Evolutionary conservation across 1,140 invertebrate species (phyloP), one percentile per base, ranked within the genome.

Genomic region (Drosophila bocqueti): DNA sequence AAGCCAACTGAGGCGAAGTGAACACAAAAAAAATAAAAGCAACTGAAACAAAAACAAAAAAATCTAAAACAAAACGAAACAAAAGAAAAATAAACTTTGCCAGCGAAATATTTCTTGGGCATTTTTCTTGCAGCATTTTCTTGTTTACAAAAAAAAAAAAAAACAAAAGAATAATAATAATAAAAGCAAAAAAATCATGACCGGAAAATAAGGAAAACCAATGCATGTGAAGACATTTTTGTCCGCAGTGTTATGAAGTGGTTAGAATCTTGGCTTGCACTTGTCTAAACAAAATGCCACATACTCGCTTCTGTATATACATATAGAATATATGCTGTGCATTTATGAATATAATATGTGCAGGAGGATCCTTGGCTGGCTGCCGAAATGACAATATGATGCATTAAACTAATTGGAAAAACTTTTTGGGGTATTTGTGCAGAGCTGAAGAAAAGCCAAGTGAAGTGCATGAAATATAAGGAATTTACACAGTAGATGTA

Each of bases 321-420:
- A 36, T 26, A 49, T 40, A 18, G 61, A 49, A 50, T 74, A 43
- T 58, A 52, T 46, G 21, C 21, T 58, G 50, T 78, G 38, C 57
- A 69, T 78, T 59, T 77, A 46, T 77, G 63, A 61, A 73, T 73
- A 43, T 73, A 73, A 73, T 71, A 47, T 69, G 67, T 71, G 67
- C 15, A 40, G 54, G 55, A 73, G 54, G 46, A 73, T 52, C 55
- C 71, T 79, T 84, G 83, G 84, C 81, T 72, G 42, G 38, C 69
- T 89, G 84, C 76, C 83, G 71, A 87, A 78, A 65, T 64, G 55
- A 83, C 64, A 83, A 77, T 77, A 77, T 83, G 55, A 80, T 87
- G 84, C 84, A 87, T 89, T 83, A 71, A 83, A 80, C 80, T 89
- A 81, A 89, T 87, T 89, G 84, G 72, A 77, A 79, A 63, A 72